Evolutionary conservation across 2,113 vertebrate genomes (phyloP).

Genomic region (Myiopsitta monachus): DNA sequence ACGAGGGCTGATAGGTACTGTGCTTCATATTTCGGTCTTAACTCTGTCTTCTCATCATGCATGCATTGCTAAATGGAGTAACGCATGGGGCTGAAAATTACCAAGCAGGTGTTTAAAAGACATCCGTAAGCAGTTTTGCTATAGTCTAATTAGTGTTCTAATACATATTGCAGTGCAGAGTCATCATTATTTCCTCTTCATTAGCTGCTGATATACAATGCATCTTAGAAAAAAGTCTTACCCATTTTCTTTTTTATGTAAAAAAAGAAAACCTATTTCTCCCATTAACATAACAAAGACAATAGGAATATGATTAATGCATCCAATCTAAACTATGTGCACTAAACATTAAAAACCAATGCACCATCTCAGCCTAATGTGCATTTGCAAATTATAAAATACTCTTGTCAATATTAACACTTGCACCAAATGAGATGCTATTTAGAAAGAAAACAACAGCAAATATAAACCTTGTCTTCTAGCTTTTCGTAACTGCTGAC

Average conservation of each 20-base stretch:
- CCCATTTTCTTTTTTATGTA: not conserved
- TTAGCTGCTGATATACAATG: constrained; percentile 66
- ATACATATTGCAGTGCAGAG: constrained; percentile 60
- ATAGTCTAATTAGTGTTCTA: constrained; percentile 67
- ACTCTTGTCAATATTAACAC: not conserved
- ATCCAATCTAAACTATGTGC: constrained; percentile 18
- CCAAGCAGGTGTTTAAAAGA: constrained; percentile 74
- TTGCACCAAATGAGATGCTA: not conserved
- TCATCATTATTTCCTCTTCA: constrained; percentile 76
- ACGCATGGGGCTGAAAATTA: constrained; percentile 48
- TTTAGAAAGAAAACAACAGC: not conserved
- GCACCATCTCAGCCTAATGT: not conserved
- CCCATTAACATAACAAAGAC: constrained; percentile 25
- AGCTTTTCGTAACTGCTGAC: not conserved
- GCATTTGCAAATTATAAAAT: not conserved
- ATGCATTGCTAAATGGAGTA: constrained; percentile 42
- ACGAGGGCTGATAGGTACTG: not conserved
- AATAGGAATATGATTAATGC: constrained; percentile 40
- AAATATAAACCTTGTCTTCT: not conserved
- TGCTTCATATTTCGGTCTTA: not conserved
- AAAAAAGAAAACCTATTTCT: constrained; percentile 2
- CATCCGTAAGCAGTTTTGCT: constrained; percentile 67
- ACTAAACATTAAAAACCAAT: constrained; percentile 20
- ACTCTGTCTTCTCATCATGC: constrained; percentile 20
- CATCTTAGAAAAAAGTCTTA: not conserved